These are phyloP conservation scores for Chamaedrilus cognettii DNA, from an alignment of 2,888 invertebrate species.

Conservation along the genomic window DNA sequence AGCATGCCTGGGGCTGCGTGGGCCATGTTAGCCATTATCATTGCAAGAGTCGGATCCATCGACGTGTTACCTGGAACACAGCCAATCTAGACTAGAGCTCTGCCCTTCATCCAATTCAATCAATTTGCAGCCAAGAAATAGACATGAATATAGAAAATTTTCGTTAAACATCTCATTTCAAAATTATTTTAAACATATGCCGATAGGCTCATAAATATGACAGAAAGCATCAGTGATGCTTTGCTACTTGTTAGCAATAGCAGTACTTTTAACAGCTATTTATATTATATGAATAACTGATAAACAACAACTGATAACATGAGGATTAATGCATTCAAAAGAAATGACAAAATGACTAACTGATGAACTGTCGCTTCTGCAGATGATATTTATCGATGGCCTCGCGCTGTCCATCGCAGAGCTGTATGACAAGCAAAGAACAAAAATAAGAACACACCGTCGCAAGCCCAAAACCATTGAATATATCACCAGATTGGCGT, in stretches of 20 bases:
- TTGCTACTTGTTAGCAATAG: too few relatives aligned
- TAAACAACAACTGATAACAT: not conserved
- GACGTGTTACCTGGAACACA: constrained; percentile 74
- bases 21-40: constrained; percentile 96
- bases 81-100: too few relatives aligned
- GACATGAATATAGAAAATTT: too few relatives aligned
- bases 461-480: too few relatives aligned
- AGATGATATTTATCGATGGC: constrained; percentile 79
- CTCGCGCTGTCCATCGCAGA: constrained; percentile 82
- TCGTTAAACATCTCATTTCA: too few relatives aligned
- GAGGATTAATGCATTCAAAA: too few relatives aligned
- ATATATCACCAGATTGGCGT: too few relatives aligned
- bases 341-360: constrained; percentile 55
- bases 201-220: too few relatives aligned
- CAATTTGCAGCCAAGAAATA: not conserved
- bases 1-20: constrained; percentile 72
- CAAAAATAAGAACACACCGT: not conserved
- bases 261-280: not conserved
- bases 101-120: too few relatives aligned
- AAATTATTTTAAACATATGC: too few relatives aligned
- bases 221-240: too few relatives aligned
- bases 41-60: constrained; percentile 94
- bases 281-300: not conserved
- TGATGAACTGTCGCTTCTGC: constrained; percentile 91
- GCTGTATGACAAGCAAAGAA: constrained; percentile 62